phyloP scores from a whole-genome alignment of 2,888 invertebrate species.

The Zeuzera pyrina region DNA sequence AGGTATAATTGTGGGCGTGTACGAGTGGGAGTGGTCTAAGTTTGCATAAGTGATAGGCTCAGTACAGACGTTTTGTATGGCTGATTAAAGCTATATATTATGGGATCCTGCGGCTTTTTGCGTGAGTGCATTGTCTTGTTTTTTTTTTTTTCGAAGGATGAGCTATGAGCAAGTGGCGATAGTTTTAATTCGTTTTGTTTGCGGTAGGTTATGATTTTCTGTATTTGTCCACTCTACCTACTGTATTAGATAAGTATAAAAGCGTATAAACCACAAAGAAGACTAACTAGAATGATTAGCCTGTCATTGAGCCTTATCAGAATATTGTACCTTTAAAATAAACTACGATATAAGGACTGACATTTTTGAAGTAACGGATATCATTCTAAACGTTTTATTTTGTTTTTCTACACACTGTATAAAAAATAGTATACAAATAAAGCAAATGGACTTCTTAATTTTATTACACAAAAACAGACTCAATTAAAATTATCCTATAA shows the following conservation, averaged over 20 bases:
- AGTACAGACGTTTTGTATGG: conserved; percentile 19
- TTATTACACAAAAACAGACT: background rate
- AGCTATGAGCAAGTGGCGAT: conserved; percentile 39
- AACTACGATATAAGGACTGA: too few relatives aligned
- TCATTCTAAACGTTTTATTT: too few relatives aligned
- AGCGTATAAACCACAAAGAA: too few relatives aligned
- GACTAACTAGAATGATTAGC: too few relatives aligned
- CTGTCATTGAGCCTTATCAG: too few relatives aligned
- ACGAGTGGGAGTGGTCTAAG: conserved; percentile 42
- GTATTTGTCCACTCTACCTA: too few relatives aligned
- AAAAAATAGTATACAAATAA: too few relatives aligned
- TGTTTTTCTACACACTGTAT: too few relatives aligned
- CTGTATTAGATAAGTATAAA: too few relatives aligned
- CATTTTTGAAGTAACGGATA: too few relatives aligned
- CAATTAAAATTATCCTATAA: background rate
- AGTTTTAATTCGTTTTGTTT: conserved; percentile 33
- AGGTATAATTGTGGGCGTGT: conserved; percentile 44
- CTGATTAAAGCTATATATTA: conserved; percentile 38
- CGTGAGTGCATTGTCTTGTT: conserved; percentile 55
- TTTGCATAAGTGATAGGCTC: conserved; percentile 51
- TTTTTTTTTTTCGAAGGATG: conserved; percentile 36
- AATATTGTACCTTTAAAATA: too few relatives aligned
- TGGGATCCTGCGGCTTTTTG: conserved; percentile 44
- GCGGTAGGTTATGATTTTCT: conserved; percentile 1
- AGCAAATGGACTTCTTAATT: background rate